Conservation (phyloP, 2,113 vertebrate genomes). For the Hepsetus odoe region DNA sequence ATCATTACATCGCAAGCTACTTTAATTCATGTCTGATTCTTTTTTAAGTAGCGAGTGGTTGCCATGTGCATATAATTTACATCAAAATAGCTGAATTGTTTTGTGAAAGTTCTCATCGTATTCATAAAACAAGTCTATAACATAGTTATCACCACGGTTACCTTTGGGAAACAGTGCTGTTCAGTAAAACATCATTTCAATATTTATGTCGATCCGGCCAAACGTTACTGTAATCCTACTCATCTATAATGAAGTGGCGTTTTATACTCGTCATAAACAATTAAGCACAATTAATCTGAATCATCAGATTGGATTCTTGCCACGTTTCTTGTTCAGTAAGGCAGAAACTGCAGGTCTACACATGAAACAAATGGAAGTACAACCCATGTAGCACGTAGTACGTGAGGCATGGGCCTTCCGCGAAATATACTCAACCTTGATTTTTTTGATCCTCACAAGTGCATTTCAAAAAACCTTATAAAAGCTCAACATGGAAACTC, state of each 20-base stretch:
- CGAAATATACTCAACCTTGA: constrained; percentile 14
- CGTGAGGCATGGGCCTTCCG: neutral
- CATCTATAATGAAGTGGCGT: constrained; percentile 11
- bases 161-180: neutral
- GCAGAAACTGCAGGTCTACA: constrained; percentile 66
- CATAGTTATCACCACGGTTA: neutral
- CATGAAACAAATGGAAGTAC: constrained; percentile 41
- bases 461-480: constrained; percentile 10
- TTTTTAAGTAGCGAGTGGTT: neutral
- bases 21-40: neutral
- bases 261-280: neutral
- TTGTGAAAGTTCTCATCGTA: neutral
- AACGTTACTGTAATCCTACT: neutral
- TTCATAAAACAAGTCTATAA: neutral
- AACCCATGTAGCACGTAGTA: neutral
- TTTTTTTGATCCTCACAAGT: constrained; percentile 22
- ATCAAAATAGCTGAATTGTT: neutral
- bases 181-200: neutral
- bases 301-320: neutral
- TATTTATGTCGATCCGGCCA: neutral
- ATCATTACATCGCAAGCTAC: neutral
- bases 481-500: constrained; percentile 35
- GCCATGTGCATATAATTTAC: neutral
- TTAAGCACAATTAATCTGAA: neutral
- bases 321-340: constrained; percentile 60